A percentile compares a stretch with the other conserved stretches of the same genome.
These are phyloP conservation scores for Acanthiza pusilla DNA, from an alignment of 2,797 vertebrate genomes.

Conservation along the genomic window DNA sequence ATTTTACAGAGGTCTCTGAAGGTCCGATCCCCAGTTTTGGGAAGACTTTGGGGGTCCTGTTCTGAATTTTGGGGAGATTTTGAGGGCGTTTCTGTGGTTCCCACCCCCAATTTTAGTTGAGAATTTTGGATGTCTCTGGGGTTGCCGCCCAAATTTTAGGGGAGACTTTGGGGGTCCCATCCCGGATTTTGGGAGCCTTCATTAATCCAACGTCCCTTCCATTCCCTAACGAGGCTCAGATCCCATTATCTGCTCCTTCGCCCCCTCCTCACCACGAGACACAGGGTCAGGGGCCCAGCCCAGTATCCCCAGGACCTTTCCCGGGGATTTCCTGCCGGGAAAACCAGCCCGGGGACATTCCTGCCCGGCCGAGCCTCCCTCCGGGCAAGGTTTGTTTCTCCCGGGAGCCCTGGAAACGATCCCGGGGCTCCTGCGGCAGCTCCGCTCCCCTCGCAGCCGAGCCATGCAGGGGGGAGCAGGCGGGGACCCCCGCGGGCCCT, in stretches of 20 bases:
- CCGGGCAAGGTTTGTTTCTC: background rate
- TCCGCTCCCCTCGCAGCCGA: background rate
- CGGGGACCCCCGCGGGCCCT: background rate
- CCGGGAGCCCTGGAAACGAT: conserved; percentile 15
- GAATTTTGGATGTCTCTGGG: background rate
- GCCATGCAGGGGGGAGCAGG: background rate
- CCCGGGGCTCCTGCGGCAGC: background rate
- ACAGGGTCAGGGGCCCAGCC: background rate
- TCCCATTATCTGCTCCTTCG: too few relatives aligned
- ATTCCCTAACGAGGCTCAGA: background rate
- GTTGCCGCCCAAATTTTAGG: background rate
- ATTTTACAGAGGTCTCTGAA: background rate
- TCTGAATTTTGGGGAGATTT: background rate
- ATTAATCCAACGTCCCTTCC: background rate
- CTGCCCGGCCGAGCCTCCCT: background rate
- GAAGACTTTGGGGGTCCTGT: too few relatives aligned
- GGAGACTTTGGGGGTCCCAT: background rate
- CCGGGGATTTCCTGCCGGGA: background rate
- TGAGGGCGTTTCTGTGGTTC: background rate
- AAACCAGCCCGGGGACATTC: background rate
- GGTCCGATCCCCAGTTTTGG: background rate
- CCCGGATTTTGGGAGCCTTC: background rate
- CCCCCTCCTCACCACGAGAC: background rate
- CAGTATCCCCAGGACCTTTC: background rate
- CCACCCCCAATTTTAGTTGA: background rate